These are phyloP conservation scores for Sebastes steindachneri DNA, from an alignment of 2,797 vertebrate species.

Conservation along the genomic window DNA sequence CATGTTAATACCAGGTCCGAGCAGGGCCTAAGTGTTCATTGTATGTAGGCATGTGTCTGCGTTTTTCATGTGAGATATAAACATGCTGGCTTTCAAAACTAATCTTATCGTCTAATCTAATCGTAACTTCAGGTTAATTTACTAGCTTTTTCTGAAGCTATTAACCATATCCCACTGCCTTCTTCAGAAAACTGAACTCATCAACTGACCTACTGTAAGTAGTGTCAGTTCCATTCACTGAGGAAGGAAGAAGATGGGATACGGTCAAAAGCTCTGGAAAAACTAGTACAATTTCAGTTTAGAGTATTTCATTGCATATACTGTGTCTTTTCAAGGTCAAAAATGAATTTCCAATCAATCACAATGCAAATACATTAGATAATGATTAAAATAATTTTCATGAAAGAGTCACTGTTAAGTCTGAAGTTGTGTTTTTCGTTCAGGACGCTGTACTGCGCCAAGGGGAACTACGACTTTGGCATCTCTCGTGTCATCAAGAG, in stretches of 20 bases:
- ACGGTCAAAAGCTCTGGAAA: too few species aligned
- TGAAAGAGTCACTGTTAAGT: not conserved
- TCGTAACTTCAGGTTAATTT: not conserved
- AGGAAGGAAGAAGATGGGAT: not conserved
- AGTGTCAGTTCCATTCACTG: not conserved
- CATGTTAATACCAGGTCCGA: too few species aligned
- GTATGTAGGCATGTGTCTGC: too few species aligned
- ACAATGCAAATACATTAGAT: not conserved
- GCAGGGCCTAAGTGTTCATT: too few species aligned
- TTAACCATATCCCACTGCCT: not conserved
- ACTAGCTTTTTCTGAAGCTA: not conserved
- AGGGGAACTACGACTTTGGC: slow-evolving; percentile 96
- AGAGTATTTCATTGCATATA: too few species aligned
- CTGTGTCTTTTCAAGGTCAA: too few species aligned
- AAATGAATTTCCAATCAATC: too few species aligned
- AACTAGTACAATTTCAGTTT: too few species aligned
- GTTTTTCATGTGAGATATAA: too few species aligned
- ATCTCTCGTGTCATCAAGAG: slow-evolving; percentile 97
- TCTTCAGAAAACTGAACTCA: not conserved
- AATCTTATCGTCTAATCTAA: too few species aligned
- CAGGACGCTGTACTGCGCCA: slow-evolving; percentile 95
- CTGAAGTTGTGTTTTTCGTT: slow-evolving; percentile 1
- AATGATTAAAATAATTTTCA: not conserved
- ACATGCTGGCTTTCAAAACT: too few species aligned
- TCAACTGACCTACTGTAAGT: not conserved